Conservation (phyloP, 2,888 invertebrate species). For the Philereme vetulata region DNA sequence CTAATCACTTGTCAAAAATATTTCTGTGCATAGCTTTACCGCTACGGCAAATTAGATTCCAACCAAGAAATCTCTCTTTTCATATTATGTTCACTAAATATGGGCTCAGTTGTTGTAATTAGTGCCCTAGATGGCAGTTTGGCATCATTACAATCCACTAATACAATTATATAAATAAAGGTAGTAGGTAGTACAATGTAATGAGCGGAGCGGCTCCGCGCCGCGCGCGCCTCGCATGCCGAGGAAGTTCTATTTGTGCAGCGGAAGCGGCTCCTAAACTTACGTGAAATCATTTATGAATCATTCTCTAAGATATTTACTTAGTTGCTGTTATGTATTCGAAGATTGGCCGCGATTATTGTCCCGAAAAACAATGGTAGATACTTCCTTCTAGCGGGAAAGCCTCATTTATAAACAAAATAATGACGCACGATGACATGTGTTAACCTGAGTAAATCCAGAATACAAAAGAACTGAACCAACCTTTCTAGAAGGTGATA, state of each 20-base stretch:
- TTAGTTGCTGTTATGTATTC: conserved; percentile 7
- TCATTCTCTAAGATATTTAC: conserved; percentile 27
- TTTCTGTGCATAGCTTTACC: too few relatives aligned
- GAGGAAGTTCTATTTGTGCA: conserved; percentile 31
- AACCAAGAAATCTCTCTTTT: too few relatives aligned
- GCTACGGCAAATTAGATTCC: too few relatives aligned
- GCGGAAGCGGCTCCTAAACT: conserved; percentile 26
- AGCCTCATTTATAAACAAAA: too few relatives aligned
- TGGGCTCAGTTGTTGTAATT: neutral
- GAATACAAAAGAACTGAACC: too few relatives aligned
- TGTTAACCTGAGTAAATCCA: too few relatives aligned
- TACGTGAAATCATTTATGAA: conserved; percentile 31
- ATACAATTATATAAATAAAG: neutral
- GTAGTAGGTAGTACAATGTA: neutral
- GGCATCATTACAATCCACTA: neutral
- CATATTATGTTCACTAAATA: too few relatives aligned
- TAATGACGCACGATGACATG: too few relatives aligned
- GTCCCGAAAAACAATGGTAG: conserved; percentile 2
- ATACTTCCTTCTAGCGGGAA: neutral
- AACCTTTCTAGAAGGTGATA: too few relatives aligned
- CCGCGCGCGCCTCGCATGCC: neutral
- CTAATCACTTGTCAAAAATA: too few relatives aligned
- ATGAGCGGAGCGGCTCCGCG: neutral
- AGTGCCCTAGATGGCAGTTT: neutral
- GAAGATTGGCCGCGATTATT: neutral